Conservation (phyloP, 2,888 invertebrate genomes). For the Ochlodes sylvanus region DNA sequence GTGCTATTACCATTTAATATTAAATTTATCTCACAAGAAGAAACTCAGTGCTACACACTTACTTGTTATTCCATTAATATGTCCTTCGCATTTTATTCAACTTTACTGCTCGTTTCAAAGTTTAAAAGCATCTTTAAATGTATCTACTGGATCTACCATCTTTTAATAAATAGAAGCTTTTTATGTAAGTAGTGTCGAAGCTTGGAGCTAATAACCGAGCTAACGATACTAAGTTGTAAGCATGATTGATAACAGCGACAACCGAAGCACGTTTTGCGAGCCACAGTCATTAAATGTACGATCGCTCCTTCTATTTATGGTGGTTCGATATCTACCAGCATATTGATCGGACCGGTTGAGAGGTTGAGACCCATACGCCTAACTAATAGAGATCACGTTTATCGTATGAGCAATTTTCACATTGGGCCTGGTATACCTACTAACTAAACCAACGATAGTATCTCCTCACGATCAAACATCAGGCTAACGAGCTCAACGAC, state of each 20-base stretch:
- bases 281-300: constrained; percentile 67
- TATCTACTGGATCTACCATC: constrained; percentile 25
- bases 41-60: constrained; percentile 15
- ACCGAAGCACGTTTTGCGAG: constrained; percentile 63
- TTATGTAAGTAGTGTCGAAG: constrained; percentile 36
- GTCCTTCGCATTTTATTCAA: constrained; percentile 29
- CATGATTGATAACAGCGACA: constrained; percentile 73
- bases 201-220: constrained; percentile 54
- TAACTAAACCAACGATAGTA: constrained; percentile 40
- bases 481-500: constrained; percentile 61
- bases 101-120: constrained; percentile 27
- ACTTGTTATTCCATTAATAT: constrained; percentile 30
- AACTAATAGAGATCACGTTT: constrained; percentile 52
- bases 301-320: constrained; percentile 77
- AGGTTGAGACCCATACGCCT: constrained; percentile 51
- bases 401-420: constrained; percentile 64
- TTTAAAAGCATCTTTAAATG: constrained; percentile 34
- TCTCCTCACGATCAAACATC: constrained; percentile 57
- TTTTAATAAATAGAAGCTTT: constrained; percentile 30
- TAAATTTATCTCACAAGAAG: constrained; percentile 29
- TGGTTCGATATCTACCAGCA: constrained; percentile 67
- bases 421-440: constrained; percentile 41
- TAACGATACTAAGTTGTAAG: constrained; percentile 56
- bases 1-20: constrained; percentile 25
- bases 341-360: constrained; percentile 72